phyloP scores from a whole-genome alignment of 2,113 vertebrate genomes.

The Siniperca chuatsi region DNA sequence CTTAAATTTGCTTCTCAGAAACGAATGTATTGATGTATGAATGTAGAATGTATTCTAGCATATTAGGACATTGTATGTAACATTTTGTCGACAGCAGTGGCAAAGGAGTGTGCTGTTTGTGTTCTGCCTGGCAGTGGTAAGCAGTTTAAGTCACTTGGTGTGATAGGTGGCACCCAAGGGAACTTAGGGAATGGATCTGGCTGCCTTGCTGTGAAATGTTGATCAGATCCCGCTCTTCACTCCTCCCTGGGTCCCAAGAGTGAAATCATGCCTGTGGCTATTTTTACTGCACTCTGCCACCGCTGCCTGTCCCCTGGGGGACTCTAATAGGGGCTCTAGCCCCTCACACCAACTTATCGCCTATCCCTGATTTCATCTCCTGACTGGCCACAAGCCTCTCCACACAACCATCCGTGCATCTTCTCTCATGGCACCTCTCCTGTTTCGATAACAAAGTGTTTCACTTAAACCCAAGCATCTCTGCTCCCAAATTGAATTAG shows the following conservation, averaged over 20 bases:
- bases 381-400: conserved; percentile 72
- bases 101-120: conserved; percentile 61
- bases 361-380: conserved; percentile 81
- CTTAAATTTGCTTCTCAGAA: neutral
- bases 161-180: conserved; percentile 78
- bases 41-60: neutral
- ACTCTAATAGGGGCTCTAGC: conserved; percentile 78
- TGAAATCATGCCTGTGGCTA: conserved; percentile 80
- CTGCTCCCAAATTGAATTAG: conserved; percentile 79
- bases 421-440: conserved; percentile 73
- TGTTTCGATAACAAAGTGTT: conserved; percentile 78
- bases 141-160: conserved; percentile 78
- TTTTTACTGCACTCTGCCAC: conserved; percentile 79
- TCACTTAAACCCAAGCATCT: conserved; percentile 73
- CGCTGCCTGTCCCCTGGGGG: conserved; percentile 68
- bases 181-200: conserved; percentile 71
- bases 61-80: conserved; percentile 5
- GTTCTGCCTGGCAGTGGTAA: conserved; percentile 63
- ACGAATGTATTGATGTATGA: no score
- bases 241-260: conserved; percentile 69
- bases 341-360: conserved; percentile 79
- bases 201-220: conserved; percentile 77
- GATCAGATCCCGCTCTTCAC: conserved; percentile 79
- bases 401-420: conserved; percentile 62
- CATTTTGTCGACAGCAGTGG: conserved; percentile 32